Conservation (phyloP, 2,888 invertebrate species). For the Saturnia pavonia region DNA sequence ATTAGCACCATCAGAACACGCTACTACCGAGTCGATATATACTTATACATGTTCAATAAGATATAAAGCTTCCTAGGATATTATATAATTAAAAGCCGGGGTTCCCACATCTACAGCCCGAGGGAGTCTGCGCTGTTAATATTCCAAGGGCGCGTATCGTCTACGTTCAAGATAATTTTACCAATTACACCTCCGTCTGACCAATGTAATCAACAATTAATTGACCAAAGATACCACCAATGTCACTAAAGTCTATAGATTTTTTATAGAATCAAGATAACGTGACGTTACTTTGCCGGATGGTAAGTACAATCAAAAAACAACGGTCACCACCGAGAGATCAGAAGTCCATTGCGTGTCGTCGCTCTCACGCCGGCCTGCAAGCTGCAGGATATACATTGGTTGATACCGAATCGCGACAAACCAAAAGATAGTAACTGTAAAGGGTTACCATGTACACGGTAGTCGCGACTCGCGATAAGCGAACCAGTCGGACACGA, state of each 20-base stretch:
- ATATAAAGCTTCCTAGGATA: neutral
- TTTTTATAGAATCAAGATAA: too few relatives aligned
- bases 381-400: too few relatives aligned
- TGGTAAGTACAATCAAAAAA: too few relatives aligned
- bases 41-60: neutral
- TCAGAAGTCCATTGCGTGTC: too few relatives aligned
- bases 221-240: neutral
- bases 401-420: too few relatives aligned
- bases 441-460: too few relatives aligned
- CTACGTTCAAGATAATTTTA: constrained; percentile 10
- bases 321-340: too few relatives aligned
- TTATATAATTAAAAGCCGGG: neutral
- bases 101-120: constrained; percentile 1
- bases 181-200: constrained; percentile 3
- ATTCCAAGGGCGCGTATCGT: neutral
- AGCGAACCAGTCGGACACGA: too few relatives aligned
- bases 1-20: neutral
- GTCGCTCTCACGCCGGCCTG: too few relatives aligned
- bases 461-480: too few relatives aligned
- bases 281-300: too few relatives aligned
- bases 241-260: neutral
- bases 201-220: neutral
- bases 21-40: neutral
- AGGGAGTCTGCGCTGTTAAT: constrained; percentile 12
- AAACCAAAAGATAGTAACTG: too few relatives aligned